Evolutionary conservation across 2,113 vertebrate species (phyloP).

Genomic region (Otolemur garnettii): DNA sequence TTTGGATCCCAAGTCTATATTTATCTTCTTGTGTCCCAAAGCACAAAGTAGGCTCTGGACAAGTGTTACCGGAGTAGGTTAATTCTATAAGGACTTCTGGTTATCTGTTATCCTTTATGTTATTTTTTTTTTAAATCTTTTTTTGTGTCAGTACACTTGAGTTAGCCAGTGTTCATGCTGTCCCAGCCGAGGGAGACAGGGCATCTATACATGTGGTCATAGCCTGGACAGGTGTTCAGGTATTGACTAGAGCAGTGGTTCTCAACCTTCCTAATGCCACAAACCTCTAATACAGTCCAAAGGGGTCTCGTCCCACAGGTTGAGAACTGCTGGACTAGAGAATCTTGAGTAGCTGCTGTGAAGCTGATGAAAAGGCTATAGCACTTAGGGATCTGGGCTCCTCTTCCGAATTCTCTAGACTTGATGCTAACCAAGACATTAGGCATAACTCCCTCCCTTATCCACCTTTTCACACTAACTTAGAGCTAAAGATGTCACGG

Average conservation of each 20-base stretch:
- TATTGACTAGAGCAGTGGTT: neutral
- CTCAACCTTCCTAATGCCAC: too few relatives aligned
- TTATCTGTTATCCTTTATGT: conserved; percentile 37
- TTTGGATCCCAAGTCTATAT: conserved; percentile 30
- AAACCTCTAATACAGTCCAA: too few relatives aligned
- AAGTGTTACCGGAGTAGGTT: conserved; percentile 20
- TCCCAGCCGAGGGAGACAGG: neutral
- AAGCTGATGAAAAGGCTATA: neutral
- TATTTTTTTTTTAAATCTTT: conserved; percentile 7
- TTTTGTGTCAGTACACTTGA: conserved; percentile 22
- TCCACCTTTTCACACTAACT: conserved; percentile 22
- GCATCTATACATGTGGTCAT: neutral
- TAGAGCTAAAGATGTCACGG: neutral
- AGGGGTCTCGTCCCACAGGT: too few relatives aligned
- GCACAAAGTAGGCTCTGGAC: neutral
- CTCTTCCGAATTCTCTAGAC: conserved; percentile 35
- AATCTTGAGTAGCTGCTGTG: neutral
- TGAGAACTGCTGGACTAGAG: neutral
- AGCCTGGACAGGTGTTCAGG: neutral
- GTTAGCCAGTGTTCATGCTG: neutral
- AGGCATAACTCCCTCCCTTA: neutral
- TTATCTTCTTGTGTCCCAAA: conserved; percentile 36
- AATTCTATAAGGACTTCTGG: conserved; percentile 7
- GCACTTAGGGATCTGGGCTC: neutral
- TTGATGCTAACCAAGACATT: neutral